Evolutionary conservation across 2,888 invertebrate genomes (phyloP).

Genomic region (Sminthurinus aureus): DNA sequence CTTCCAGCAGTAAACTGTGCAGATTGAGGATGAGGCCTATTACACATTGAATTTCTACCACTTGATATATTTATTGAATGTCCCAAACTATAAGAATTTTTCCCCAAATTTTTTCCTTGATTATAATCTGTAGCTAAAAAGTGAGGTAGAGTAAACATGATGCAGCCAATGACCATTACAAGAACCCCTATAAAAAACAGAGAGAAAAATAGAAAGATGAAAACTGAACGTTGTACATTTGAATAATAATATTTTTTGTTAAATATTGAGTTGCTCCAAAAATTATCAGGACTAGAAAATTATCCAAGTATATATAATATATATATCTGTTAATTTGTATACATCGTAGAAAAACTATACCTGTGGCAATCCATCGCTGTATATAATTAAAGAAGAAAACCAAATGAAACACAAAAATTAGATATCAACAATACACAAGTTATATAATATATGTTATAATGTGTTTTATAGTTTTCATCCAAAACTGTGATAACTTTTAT

Average conservation of each 20-base stretch:
- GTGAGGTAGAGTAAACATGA: constrained; percentile 92
- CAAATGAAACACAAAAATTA: too few species aligned
- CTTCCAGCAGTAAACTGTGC: constrained; percentile 47
- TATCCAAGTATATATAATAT: too few species aligned
- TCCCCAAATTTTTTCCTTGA: constrained; percentile 40
- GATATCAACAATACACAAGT: too few species aligned
- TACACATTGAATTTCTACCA: constrained; percentile 52
- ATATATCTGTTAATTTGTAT: background rate
- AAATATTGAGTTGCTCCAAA: background rate
- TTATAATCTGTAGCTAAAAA: constrained; percentile 81
- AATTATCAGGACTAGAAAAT: too few species aligned
- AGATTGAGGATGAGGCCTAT: constrained; percentile 55
- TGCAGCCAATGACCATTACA: constrained; percentile 91
- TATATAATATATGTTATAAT: too few species aligned
- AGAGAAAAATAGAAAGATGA: background rate
- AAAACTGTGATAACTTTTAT: too few species aligned
- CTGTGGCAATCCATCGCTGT: constrained; percentile 87
- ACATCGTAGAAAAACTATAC: constrained; percentile 63
- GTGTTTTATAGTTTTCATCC: too few species aligned
- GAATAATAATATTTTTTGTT: background rate
- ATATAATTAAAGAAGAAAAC: too few species aligned
- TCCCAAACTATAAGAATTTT: constrained; percentile 40
- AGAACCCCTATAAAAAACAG: constrained; percentile 72
- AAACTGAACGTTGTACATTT: background rate
- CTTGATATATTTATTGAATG: background rate